Conservation (phyloP, 2,888 invertebrate species). For the Parasteatoda lunata region DNA sequence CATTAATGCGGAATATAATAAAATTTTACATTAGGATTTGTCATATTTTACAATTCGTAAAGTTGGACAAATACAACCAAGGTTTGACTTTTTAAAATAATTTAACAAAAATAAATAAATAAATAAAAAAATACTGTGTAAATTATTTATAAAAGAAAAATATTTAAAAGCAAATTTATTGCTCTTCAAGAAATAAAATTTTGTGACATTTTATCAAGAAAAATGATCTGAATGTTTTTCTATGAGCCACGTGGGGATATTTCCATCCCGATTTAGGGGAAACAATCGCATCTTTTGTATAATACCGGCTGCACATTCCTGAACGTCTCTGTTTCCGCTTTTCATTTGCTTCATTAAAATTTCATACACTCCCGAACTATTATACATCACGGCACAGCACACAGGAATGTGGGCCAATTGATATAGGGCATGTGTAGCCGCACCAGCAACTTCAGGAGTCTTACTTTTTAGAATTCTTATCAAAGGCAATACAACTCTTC, state of each 20-base stretch:
- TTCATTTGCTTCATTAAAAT: conserved; percentile 42
- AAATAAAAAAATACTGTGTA: too few species aligned
- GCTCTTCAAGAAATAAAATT: too few species aligned
- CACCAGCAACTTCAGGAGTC: conserved; percentile 22
- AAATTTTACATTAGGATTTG: too few species aligned
- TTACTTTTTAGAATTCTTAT: conserved; percentile 50
- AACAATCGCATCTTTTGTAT: conserved; percentile 60
- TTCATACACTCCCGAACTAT: conserved; percentile 30
- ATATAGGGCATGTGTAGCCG: conserved; percentile 41
- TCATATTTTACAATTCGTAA: too few species aligned
- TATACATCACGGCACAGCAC: conserved; percentile 56
- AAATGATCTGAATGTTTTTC: conserved; percentile 44
- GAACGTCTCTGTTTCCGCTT: conserved; percentile 25
- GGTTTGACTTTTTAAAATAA: too few species aligned
- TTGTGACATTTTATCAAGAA: background rate
- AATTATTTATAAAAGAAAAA: too few species aligned
- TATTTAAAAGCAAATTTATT: too few species aligned
- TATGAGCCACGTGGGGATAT: conserved; percentile 50
- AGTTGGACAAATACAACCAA: too few species aligned
- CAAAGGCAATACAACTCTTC: conserved; percentile 30
- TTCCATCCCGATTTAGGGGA: conserved; percentile 41
- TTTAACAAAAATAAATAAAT: too few species aligned
- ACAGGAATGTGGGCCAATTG: conserved; percentile 39
- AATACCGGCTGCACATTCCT: conserved; percentile 44
- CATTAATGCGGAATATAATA: too few species aligned